Percentiles rank a stretch among this genome's conserved stretches.
Conservation (phyloP, 2,888 invertebrate genomes). For the Rotaria magnacalcarata region DNA sequence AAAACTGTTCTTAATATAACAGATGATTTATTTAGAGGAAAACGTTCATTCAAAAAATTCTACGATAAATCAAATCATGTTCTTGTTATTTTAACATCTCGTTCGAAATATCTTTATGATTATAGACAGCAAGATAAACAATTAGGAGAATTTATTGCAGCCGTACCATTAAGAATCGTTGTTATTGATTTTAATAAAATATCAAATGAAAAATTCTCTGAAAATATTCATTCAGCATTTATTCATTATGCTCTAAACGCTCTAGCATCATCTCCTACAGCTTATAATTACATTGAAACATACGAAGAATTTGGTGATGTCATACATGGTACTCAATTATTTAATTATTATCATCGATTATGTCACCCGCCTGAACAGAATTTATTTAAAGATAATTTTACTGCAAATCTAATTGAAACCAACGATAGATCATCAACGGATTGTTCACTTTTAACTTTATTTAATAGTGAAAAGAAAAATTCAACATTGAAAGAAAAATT, state of each 20-base stretch:
- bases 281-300: conserved; percentile 36
- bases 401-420: neutral
- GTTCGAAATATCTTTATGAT: conserved; percentile 5
- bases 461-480: neutral
- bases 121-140: neutral
- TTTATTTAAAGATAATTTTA: neutral
- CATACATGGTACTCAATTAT: neutral
- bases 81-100: conserved; percentile 7
- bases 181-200: conserved; percentile 9
- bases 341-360: neutral
- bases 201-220: neutral
- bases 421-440: neutral
- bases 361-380: neutral
- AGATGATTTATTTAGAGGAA: neutral
- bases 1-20: neutral
- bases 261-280: neutral
- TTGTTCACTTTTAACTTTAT: neutral
- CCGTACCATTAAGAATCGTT: neutral
- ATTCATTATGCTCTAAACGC: neutral
- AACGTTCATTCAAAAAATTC: neutral
- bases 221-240: conserved; percentile 24
- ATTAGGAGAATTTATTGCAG: conserved; percentile 3
- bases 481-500: neutral
- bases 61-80: neutral
- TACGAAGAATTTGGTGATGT: neutral